phyloP scores from a whole-genome alignment of 1,140 invertebrate genomes.

The Oedothorax gibbosus region DNA sequence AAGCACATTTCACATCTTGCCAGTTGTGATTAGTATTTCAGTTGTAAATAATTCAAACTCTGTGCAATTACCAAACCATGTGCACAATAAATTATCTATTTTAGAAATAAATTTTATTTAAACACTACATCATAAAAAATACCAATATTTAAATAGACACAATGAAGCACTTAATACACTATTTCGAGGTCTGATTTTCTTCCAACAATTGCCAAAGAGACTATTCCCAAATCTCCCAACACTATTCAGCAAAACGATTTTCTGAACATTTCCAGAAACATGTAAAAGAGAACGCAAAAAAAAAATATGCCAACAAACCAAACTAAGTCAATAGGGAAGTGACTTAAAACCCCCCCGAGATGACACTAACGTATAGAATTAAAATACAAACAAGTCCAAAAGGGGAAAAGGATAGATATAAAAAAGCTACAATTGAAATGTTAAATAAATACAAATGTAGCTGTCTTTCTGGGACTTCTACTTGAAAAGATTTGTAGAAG shows the following conservation, averaged over 20 bases:
- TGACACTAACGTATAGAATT: not conserved
- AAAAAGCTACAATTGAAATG: not conserved
- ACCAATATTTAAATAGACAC: not conserved
- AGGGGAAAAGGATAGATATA: not conserved
- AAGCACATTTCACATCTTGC: too few species aligned
- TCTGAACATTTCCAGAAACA: not conserved
- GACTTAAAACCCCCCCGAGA: not conserved
- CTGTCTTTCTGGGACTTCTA: not conserved
- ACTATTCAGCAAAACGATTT: not conserved
- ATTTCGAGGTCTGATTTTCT: not conserved
- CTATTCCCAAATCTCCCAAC: not conserved
- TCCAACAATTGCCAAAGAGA: not conserved
- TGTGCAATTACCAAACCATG: too few species aligned
- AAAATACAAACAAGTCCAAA: not conserved
- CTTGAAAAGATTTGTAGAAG: not conserved
- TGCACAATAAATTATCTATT: not conserved
- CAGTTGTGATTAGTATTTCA: too few species aligned
- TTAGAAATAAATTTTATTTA: not conserved
- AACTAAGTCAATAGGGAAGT: not conserved
- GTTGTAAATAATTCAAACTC: too few species aligned
- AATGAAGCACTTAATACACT: not conserved
- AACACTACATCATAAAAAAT: not conserved
- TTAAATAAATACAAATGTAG: constrained; percentile 48
- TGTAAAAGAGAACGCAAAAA: not conserved
- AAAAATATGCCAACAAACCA: not conserved